Base-by-base conservation (phyloP, 1,140 invertebrate species). In the Conus betulinus region DNA sequence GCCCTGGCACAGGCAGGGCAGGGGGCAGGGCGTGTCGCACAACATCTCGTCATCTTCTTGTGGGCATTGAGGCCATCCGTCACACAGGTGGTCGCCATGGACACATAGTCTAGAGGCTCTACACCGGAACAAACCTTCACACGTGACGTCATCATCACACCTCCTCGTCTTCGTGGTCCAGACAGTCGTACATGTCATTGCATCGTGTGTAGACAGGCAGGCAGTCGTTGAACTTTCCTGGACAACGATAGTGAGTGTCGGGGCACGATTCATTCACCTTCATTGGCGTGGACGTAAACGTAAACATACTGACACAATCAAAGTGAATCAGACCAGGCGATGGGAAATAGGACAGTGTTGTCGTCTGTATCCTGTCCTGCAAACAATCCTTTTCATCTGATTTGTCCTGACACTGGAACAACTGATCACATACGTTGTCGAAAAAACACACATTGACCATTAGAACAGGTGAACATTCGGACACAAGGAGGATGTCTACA, bases 81-180 rank as follows among this genome's bases (percentile, higher is more conserved):
- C 82, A 60, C 82, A 84, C 82, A 84, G n/a, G 82, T 84, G 52
- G 52, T 84, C 82, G n/a, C 17, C 55, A 23, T 84, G 82, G 13
- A 84, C 0, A 84, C 82, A 84, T 8, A 60, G 17, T 4, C 3
- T 57, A 15, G 82, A 84, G 20, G 53, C 52, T 15, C 82, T 51
- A n/a, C 82, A 84, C 6, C 55, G 82, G 53, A 53, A 84, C 53
- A 84, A 60, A 1, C 82, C 82, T 57, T 52, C 23, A n/a, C 82
- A 84, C 1, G 55, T 25, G 23, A 57, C 6, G 17, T 84, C 11
- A 11, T 83, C 25, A 13, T n/a, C 82, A 84, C 4, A 23, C 55
- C n/a, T 53, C 53, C n/a, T 84, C 82, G 25, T 84, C 82, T 53
- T 60, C 82, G 23, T 60, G 82, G 13, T 25, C 17, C n/a, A 55